phyloP scores from a whole-genome alignment of 2,888 invertebrate species.

The Hermodice carunculata region DNA sequence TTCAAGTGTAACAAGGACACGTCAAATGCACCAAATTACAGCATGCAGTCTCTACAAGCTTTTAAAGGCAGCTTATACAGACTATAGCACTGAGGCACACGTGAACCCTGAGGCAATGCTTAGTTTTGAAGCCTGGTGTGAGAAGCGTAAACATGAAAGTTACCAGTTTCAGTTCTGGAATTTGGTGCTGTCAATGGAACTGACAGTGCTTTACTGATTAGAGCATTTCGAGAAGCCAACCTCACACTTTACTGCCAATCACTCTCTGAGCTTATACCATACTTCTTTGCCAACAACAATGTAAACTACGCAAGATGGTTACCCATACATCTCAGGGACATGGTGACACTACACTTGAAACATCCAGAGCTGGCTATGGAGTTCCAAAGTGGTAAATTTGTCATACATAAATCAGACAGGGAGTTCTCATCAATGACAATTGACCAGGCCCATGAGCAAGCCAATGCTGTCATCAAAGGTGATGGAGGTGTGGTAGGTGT shows the following conservation, averaged over 20 bases:
- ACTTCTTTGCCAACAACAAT: constrained; percentile 42
- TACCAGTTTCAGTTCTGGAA: constrained; percentile 35
- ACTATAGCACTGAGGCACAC: background rate
- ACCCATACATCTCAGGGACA: constrained; percentile 43
- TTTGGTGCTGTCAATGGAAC: constrained; percentile 18
- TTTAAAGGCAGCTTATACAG: constrained; percentile 30
- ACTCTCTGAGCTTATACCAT: constrained; percentile 34
- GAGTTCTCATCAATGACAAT: constrained; percentile 43
- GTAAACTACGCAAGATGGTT: constrained; percentile 47
- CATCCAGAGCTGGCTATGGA: constrained; percentile 37
- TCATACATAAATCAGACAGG: constrained; percentile 37
- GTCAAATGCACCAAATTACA: constrained; percentile 38
- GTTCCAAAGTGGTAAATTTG: constrained; percentile 42
- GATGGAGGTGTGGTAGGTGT: constrained; percentile 46
- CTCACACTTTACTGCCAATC: constrained; percentile 30
- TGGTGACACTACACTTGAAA: constrained; percentile 34
- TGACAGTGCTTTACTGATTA: constrained; percentile 24
- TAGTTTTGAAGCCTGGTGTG: constrained; percentile 25
- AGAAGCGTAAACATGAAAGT: background rate
- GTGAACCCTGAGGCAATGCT: background rate
- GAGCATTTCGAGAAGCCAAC: constrained; percentile 28
- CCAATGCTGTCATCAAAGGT: constrained; percentile 45
- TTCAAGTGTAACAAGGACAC: constrained; percentile 38
- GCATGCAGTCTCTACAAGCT: constrained; percentile 35
- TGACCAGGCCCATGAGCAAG: constrained; percentile 48